Evolutionary conservation across 2,888 invertebrate species (phyloP), one percentile per base, ranked within the genome.

Genomic region (Parelbella ahira): DNA sequence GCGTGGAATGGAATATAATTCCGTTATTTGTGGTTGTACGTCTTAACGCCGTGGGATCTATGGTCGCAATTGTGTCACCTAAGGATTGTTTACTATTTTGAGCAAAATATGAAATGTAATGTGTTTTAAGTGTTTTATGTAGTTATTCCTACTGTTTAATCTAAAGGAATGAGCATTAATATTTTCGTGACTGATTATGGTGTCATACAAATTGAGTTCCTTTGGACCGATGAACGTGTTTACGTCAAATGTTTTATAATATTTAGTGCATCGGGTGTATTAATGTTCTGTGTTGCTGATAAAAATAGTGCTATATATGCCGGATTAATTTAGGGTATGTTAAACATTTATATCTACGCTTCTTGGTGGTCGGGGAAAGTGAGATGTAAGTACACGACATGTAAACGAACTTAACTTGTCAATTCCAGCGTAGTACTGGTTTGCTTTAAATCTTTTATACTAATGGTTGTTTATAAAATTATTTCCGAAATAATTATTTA

Each of bases 51-150:
- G 73, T 72, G 65, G 56, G 64, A 70, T 84, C 84, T 84, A 84
- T 84, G 84, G 82, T 81, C 67, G 70, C 65, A 73, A 74, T 81
- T 79, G 83, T 84, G 84, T 86, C 82, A 83, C 57, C 70, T 58
- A 54, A 50, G 55, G 77, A 80, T 84, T 86, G 84, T 86, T 86
- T 86, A 86, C 82, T 80, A 84, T 76, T 82, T 79, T 70, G 58
- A 64, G 71, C 70, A 68, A 54, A 69, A 64, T 52, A 60, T 50
- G 56, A 62, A 67, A 53, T 61, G 53, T 58, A 53, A 55, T 53
- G 39, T 56, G 49, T 49, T 50, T 52, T 51, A 44, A 1, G 10
- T 29, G 28, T 2, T 23, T 8, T 23, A 23, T 7, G 2, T 11
- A 12, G 19, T 28, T 24, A 18, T 10, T 28, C 1, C n/a, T 3